phyloP scores from a whole-genome alignment of 1,140 invertebrate species.

The Lanistes nyassanus region DNA sequence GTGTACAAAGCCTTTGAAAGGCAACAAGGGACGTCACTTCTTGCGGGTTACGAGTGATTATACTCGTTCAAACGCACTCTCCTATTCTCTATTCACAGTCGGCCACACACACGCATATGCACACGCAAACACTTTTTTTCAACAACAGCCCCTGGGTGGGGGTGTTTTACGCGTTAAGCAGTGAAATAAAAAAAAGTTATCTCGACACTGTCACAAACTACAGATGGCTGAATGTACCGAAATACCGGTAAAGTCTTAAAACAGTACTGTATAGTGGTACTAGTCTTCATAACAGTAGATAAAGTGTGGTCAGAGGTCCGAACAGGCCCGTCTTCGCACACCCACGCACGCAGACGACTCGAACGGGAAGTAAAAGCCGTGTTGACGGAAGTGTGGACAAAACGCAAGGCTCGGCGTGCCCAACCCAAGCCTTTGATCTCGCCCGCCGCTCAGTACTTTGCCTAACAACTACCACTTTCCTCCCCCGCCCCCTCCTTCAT shows the following conservation, averaged over 20 bases:
- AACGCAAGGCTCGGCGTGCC: too few species aligned
- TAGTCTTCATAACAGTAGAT: background rate
- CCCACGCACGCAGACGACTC: too few species aligned
- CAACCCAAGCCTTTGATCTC: too few species aligned
- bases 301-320: background rate
- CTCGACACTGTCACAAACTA: background rate
- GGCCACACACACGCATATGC: background rate
- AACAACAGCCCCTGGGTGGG: background rate
- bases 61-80: background rate
- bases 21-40: too few species aligned
- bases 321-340: background rate
- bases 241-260: too few species aligned
- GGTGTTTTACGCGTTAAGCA: background rate
- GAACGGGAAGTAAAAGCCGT: too few species aligned
- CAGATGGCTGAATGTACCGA: background rate
- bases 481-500: background rate
- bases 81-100: background rate
- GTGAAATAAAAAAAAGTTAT: background rate
- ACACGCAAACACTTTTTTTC: slow-evolving; percentile 3
- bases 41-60: too few species aligned
- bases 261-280: background rate
- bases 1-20: too few species aligned
- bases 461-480: background rate
- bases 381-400: too few species aligned
- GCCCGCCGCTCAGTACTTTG: too few species aligned